Evolutionary conservation across 2,797 vertebrate species (phyloP).

Genomic region (Neosilurus hyrtlii): DNA sequence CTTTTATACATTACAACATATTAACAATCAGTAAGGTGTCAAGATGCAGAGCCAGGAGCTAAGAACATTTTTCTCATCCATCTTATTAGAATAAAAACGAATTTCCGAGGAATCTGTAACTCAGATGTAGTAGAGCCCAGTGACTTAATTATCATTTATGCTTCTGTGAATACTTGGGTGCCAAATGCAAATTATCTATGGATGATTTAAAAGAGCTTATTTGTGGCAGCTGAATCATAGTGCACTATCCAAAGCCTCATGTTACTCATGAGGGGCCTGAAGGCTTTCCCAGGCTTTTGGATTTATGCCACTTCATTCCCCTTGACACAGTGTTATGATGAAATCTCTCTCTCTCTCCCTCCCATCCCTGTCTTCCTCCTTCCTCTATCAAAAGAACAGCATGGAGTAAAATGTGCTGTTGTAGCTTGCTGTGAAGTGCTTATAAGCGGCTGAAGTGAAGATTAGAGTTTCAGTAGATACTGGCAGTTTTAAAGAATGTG

Average conservation of each 20-base stretch:
- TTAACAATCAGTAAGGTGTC: background rate
- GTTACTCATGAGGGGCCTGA: background rate
- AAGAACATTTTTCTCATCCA: background rate
- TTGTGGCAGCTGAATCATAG: background rate
- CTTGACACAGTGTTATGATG: conserved; percentile 5
- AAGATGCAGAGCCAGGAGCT: background rate
- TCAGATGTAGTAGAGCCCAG: background rate
- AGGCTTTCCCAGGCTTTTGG: conserved; percentile 33
- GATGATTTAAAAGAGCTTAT: background rate
- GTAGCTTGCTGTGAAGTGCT: conserved; percentile 43
- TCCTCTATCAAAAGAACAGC: conserved; percentile 49
- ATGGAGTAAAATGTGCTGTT: conserved; percentile 10
- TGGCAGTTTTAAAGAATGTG: conserved; percentile 57
- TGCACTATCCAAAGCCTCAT: conserved; percentile 1
- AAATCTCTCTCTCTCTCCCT: conserved; percentile 16
- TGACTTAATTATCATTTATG: background rate
- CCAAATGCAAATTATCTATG: background rate
- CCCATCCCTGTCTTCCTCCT: conserved; percentile 5
- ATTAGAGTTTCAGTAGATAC: background rate
- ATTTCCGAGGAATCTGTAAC: background rate
- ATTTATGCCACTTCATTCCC: conserved; percentile 6
- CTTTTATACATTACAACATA: background rate
- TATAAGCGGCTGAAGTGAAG: background rate
- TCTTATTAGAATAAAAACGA: background rate
- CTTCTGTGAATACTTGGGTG: background rate